These are phyloP conservation scores for Ectemnius cavifrons DNA, from an alignment of 2,888 invertebrate species.

Conservation along the genomic window DNA sequence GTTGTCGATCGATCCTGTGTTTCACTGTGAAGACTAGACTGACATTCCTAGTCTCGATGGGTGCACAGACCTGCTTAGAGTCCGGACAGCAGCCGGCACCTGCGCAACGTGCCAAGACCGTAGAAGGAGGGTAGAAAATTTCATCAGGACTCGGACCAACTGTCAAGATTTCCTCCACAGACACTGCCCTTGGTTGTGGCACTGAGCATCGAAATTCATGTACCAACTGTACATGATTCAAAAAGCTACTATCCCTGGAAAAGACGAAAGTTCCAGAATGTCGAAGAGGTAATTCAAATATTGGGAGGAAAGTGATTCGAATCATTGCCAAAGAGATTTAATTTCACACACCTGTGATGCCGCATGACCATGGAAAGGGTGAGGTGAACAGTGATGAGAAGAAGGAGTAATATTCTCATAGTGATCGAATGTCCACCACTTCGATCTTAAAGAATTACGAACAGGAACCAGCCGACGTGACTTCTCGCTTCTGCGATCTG, in stretches of 20 bases:
- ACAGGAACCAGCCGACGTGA: constrained; percentile 12
- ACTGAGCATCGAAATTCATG: constrained; percentile 68
- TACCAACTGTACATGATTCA: constrained; percentile 71
- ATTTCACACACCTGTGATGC: constrained; percentile 65
- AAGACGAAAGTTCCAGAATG: neutral
- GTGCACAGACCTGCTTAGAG: constrained; percentile 65
- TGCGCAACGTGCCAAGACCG: constrained; percentile 71
- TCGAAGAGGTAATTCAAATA: too few relatives aligned
- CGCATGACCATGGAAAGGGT: constrained; percentile 48
- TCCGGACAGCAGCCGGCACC: constrained; percentile 72
- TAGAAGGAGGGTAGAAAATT: constrained; percentile 71
- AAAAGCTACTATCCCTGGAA: constrained; percentile 67
- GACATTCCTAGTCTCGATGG: constrained; percentile 67
- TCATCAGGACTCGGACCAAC: constrained; percentile 70
- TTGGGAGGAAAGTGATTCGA: too few relatives aligned
- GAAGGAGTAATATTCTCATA: constrained; percentile 47
- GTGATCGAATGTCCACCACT: constrained; percentile 6
- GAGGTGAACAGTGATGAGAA: constrained; percentile 52
- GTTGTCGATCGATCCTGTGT: constrained; percentile 69
- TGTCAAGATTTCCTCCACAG: constrained; percentile 66
- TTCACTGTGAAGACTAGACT: constrained; percentile 73
- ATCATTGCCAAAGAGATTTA: neutral
- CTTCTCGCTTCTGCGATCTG: constrained; percentile 58
- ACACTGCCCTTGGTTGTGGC: constrained; percentile 70
- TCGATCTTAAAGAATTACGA: neutral